Base-by-base conservation (phyloP, 2,797 vertebrate genomes). In the Rhincodon typus region DNA sequence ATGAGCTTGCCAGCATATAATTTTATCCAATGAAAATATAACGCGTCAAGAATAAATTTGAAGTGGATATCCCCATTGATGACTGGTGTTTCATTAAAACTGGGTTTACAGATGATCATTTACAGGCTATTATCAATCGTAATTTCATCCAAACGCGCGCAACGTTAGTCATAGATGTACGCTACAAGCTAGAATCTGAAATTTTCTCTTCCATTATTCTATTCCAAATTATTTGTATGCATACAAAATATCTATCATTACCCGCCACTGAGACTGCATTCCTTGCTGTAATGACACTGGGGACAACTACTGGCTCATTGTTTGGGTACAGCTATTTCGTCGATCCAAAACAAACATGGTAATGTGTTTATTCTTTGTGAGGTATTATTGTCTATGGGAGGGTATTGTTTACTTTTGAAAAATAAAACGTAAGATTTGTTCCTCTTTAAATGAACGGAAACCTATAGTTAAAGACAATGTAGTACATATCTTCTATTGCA, bases 341-440 rank as follows among this genome's bases (percentile, higher is more conserved):
- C 94, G 23, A 77, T 19, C 70, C 94, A 34, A 53, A 95, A 95
- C 42, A 74, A 95, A 50, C 42, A 74, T 15, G 27, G 34, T 57
- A 57, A 66, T 91, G 88, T 77, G 69, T 95, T 53, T 95, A 95
- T 34, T 95, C 17, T 95, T 74, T 34, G 46, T 95, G 70, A 95
- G 74, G 69, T 10, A 53, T 74, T 12, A 50, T 50, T 94, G 69
- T 30, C 42, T 46, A 66, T 70, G 21, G 57, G 23, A 72, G 42
- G 69, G 67, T 50, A 23, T 94, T 94, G 94, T 6, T 95, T 57
- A 94, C 69, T 72, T 53, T 46, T 94, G 25, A 25, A 77, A 50
- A 50, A 72, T 46, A 0, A 17, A 50, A 50, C 3, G 1, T n/a
- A 67, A 93, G 30, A 62, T 66, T 23, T 23, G 21, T 74, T 53